These are phyloP conservation scores for Agriotes lineatus DNA, from an alignment of 2,888 invertebrate genomes.

Conservation along the genomic window DNA sequence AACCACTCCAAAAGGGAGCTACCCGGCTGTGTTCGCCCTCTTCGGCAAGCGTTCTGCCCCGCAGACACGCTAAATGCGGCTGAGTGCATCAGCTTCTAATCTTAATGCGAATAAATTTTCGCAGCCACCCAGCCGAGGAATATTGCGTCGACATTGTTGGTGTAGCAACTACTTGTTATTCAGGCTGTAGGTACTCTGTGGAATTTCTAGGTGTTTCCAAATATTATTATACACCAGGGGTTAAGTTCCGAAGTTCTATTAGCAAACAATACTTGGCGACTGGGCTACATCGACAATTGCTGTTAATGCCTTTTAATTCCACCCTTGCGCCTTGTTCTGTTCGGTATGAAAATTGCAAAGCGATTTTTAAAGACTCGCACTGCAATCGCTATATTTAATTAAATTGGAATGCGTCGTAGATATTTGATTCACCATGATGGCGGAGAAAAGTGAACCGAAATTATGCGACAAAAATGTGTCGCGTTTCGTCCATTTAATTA, in stretches of 20 bases:
- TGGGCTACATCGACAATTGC: neutral
- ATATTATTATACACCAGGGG: neutral
- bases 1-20: too few relatives aligned
- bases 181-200: neutral
- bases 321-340: too few relatives aligned
- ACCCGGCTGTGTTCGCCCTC: neutral
- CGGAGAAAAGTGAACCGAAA: too few relatives aligned
- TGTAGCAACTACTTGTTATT: slow-evolving; percentile 4
- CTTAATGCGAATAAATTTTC: neutral
- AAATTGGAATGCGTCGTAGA: too few relatives aligned
- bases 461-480: too few relatives aligned
- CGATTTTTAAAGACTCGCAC: too few relatives aligned
- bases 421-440: too few relatives aligned
- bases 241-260: neutral
- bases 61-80: neutral
- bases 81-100: neutral
- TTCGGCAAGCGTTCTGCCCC: neutral
- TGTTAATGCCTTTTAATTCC: neutral
- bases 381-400: too few relatives aligned
- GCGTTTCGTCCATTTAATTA: too few relatives aligned
- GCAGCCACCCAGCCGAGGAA: neutral
- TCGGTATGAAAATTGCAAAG: too few relatives aligned
- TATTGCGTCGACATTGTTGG: neutral
- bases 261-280: neutral
- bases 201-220: slow-evolving; percentile 10